Conservation (phyloP, 2,888 invertebrate species). For the Arctia plantaginis region DNA sequence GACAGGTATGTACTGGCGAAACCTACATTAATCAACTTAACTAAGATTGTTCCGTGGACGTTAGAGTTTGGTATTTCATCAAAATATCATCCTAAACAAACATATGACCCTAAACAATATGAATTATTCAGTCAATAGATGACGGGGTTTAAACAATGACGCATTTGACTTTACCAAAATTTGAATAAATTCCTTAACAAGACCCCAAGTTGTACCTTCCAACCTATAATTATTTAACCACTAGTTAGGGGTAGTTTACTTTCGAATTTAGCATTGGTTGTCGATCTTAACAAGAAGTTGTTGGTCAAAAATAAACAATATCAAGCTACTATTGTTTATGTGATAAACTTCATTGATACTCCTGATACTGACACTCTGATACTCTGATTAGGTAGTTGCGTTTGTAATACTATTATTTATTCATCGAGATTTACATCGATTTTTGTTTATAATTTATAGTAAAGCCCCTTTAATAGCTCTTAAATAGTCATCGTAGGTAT, state of each 20-base stretch:
- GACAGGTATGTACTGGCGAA: constrained; percentile 41
- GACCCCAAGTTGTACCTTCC: constrained; percentile 34
- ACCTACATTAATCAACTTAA: constrained; percentile 70
- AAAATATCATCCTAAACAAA: constrained; percentile 79
- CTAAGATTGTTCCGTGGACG: constrained; percentile 59
- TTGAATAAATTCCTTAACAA: constrained; percentile 44
- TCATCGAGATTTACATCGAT: not conserved
- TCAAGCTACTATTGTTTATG: constrained; percentile 17
- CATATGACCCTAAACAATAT: constrained; percentile 69
- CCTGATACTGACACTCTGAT: too few relatives aligned
- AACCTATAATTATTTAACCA: constrained; percentile 50
- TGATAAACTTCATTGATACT: not conserved
- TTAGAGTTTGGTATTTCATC: constrained; percentile 62
- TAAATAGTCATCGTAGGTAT: not conserved
- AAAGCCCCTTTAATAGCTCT: not conserved
- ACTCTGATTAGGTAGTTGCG: too few relatives aligned
- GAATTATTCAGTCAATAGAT: constrained; percentile 71
- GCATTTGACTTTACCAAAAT: constrained; percentile 50
- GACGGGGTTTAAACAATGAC: constrained; percentile 62
- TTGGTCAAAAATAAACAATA: constrained; percentile 33
- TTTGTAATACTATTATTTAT: not conserved
- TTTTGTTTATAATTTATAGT: not conserved
- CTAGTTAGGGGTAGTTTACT: constrained; percentile 39
- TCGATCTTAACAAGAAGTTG: constrained; percentile 35
- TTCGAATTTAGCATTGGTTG: constrained; percentile 38